phyloP scores from a whole-genome alignment of 2,888 invertebrate genomes.

The Lasiommata megera region DNA sequence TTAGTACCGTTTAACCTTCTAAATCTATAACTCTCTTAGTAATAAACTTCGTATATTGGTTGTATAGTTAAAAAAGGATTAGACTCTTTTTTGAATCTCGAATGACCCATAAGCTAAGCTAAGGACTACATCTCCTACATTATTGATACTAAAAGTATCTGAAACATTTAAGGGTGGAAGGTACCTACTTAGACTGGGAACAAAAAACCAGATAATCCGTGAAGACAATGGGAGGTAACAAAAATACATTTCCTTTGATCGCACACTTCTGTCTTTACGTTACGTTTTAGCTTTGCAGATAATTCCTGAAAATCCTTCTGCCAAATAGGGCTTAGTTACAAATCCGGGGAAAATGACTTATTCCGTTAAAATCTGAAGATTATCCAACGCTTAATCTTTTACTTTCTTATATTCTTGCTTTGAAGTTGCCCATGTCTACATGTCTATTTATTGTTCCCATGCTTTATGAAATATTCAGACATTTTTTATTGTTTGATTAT shows the following conservation, averaged over 20 bases:
- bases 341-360: constrained; percentile 27
- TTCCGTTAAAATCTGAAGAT: constrained; percentile 16
- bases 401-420: background rate
- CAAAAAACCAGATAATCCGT: constrained; percentile 28
- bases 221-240: constrained; percentile 26
- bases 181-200: background rate
- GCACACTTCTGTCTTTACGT: constrained; percentile 27
- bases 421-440: background rate
- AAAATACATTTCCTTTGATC: constrained; percentile 27
- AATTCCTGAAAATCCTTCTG: constrained; percentile 34
- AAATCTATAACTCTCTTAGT: too few species aligned
- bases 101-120: too few species aligned
- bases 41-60: too few species aligned
- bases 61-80: too few species aligned
- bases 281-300: constrained; percentile 30
- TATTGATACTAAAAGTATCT: background rate
- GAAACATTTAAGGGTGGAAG: background rate
- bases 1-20: too few species aligned
- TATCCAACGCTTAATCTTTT: constrained; percentile 6
- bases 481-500: background rate
- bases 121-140: background rate
- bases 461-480: background rate
- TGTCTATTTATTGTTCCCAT: background rate
- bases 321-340: constrained; percentile 34
- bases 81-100: too few species aligned